Percentiles rank a stretch among this genome's conserved stretches.
Evolutionary conservation across 2,888 invertebrate species (phyloP).

Genomic region (Amblyjoppa fuscipennis): DNA sequence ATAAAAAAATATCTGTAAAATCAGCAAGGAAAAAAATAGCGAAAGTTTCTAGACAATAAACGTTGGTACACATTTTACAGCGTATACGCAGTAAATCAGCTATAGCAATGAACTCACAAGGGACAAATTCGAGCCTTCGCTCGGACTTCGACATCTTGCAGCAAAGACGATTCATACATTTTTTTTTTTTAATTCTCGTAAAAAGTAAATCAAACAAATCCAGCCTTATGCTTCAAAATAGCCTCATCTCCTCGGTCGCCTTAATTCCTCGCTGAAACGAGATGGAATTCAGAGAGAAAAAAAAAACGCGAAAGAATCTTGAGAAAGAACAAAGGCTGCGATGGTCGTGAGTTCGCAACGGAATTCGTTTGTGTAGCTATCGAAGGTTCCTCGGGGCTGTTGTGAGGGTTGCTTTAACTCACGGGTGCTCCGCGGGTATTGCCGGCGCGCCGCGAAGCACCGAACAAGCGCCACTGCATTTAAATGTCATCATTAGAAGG

Average conservation of each 20-base stretch:
- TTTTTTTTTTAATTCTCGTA: slow-evolving; percentile 28
- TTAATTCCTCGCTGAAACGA: slow-evolving; percentile 3
- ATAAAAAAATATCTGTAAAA: too few species aligned
- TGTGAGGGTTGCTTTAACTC: slow-evolving; percentile 53
- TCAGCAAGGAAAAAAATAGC: too few species aligned
- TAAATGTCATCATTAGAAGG: slow-evolving; percentile 85
- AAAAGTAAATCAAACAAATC: slow-evolving; percentile 32
- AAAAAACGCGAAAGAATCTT: background rate
- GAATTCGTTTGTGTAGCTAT: slow-evolving; percentile 36
- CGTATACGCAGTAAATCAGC: too few species aligned
- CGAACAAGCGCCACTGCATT: slow-evolving; percentile 85
- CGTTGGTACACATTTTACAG: too few species aligned
- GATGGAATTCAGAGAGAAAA: slow-evolving; percentile 23
- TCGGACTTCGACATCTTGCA: too few species aligned
- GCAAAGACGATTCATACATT: background rate
- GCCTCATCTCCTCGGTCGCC: background rate
- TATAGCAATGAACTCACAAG: too few species aligned
- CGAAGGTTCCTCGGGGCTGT: slow-evolving; percentile 35
- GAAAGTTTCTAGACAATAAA: too few species aligned
- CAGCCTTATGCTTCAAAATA: slow-evolving; percentile 41
- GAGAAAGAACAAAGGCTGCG: background rate
- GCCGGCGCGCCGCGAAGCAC: slow-evolving; percentile 77
- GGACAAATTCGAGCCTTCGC: too few species aligned
- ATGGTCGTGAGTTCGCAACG: slow-evolving; percentile 10
- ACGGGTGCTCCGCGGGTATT: slow-evolving; percentile 61